These are phyloP conservation scores for Hydra vulgaris DNA, from an alignment of 30 jellyfish, hydroid and myxozoan species.

Conservation along the genomic window DNA sequence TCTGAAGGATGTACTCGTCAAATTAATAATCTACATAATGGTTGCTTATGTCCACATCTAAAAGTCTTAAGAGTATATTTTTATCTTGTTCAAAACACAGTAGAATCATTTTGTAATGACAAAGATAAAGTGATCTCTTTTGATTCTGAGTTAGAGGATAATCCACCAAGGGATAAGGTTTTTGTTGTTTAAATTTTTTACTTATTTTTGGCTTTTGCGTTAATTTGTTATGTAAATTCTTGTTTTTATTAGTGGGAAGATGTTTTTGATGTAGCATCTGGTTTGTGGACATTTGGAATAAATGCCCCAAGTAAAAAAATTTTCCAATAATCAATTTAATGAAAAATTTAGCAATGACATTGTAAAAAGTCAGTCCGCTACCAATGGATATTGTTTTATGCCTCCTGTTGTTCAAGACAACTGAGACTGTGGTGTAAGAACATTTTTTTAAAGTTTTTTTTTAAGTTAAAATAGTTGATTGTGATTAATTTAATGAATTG, in stretches of 20 bases:
- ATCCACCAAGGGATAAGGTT: background rate
- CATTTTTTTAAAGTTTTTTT: no score
- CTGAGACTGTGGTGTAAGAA: background rate
- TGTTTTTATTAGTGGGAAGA: background rate
- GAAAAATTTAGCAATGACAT: background rate
- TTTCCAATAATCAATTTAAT: background rate
- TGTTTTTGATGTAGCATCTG: conserved; percentile 6
- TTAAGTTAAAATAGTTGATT: no score
- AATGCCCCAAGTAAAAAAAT: background rate
- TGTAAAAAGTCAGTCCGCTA: background rate
- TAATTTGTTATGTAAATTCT: no score
- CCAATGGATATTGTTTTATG: background rate
- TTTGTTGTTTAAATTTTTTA: background rate
- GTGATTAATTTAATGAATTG: no score
- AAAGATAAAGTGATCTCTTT: background rate
- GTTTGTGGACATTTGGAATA: conserved; percentile 1
- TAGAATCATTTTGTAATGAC: background rate
- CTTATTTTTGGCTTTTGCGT: no score
- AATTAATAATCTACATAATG: background rate
- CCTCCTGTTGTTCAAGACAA: background rate
- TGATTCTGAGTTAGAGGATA: background rate
- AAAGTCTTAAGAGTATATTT: background rate
- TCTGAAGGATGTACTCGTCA: background rate
- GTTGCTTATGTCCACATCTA: background rate
- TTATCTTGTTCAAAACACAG: background rate